Base-by-base conservation (phyloP, 1,140 invertebrate species). In the Drosophila tropicalis region DNA sequence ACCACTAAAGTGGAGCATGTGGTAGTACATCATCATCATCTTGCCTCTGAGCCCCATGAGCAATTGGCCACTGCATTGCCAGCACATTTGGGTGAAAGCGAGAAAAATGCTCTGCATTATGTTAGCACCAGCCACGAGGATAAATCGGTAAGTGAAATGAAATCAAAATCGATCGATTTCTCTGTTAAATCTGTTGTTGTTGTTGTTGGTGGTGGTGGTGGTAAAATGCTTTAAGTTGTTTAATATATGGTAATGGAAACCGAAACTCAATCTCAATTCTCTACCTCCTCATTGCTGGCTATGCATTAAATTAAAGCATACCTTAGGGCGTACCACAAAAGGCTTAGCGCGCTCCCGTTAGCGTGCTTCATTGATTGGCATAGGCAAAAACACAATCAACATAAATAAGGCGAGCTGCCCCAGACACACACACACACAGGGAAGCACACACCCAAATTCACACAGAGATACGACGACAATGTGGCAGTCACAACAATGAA, bases 321-420 rank as follows among this genome's bases (percentile, higher is more conserved):
- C 81, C 79, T 82, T 74, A 64, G 79, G 79, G 79, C 79, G 44
- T 17, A 39, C 56, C 19, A 74, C 79, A 78, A 73, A 81, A 78
- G 79, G 79, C 81, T 76, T 76, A 67, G 54, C 62, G 62, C 65
- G 60, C 81, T 62, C 57, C 80, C 69, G 63, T 80, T 79, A 84
- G 76, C 74, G 70, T 71, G 73, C 76, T 71, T 65, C 77, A 85
- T 85, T 85, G 81, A 85, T 85, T 85, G 81, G 81, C 81, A 80
- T 83, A 83, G 81, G 81, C 81, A 83, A 84, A 78, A 85, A 85
- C 81, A 85, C 81, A 85, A 85, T 85, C 81, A 85, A 84, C 81
- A 85, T 85, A 85, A 85, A 85, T 85, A 85, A 85, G 70, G 55
- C 62, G 56, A 74, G 32, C 69, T 65, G 72, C 63, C 67, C 68